A percentile compares a stretch with the other conserved stretches of the same genome.
Evolutionary conservation across 2,888 invertebrate species (phyloP).

Genomic region (Temnothorax rugatulus): DNA sequence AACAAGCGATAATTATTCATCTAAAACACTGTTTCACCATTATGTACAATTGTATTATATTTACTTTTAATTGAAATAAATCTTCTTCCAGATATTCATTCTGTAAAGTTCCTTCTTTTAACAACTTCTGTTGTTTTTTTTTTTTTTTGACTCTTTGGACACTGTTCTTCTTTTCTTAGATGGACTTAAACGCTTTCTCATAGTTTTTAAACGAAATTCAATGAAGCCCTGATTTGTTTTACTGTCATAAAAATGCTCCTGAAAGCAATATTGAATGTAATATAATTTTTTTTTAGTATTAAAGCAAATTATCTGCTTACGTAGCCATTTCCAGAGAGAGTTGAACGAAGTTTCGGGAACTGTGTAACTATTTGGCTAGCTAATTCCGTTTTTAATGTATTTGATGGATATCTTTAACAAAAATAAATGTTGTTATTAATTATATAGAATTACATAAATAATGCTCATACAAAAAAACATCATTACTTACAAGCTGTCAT

Average conservation of each 20-base stretch:
- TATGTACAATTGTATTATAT: neutral
- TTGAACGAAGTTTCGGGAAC: constrained; percentile 1
- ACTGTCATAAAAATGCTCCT: neutral
- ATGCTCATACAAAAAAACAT: neutral
- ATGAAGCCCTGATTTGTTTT: constrained; percentile 10
- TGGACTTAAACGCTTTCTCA: neutral
- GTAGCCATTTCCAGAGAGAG: neutral
- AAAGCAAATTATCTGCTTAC: constrained; percentile 1
- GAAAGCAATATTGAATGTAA: neutral
- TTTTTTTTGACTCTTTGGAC: neutral
- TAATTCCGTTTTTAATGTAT: neutral
- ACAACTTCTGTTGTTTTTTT: no score
- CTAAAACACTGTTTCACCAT: neutral
- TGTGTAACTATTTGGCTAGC: neutral
- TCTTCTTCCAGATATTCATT: neutral
- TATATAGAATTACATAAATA: neutral
- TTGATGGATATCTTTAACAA: constrained; percentile 2
- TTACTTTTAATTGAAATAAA: neutral
- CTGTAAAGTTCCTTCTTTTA: neutral
- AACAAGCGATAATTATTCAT: neutral
- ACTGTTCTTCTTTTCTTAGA: neutral
- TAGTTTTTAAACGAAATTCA: neutral
- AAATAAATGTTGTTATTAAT: neutral
- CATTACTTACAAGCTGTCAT: constrained; percentile 1
- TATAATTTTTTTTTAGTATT: neutral